These are phyloP conservation scores for Macropis europaea DNA, from an alignment of 2,888 invertebrate genomes.

Conservation along the genomic window DNA sequence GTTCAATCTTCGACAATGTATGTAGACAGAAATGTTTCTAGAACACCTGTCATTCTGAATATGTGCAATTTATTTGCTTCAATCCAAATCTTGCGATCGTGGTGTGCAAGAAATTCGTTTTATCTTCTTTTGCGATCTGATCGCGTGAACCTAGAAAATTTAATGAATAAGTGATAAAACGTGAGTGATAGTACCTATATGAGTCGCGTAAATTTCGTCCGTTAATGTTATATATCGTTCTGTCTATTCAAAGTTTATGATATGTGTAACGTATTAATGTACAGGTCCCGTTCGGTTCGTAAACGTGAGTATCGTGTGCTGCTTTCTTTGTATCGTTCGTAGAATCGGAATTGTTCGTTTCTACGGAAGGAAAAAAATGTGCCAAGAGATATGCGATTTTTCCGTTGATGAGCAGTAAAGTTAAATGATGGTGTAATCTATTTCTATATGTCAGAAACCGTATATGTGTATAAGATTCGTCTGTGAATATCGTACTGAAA, in stretches of 20 bases:
- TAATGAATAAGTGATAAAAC: slow-evolving; percentile 35
- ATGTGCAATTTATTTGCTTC: neutral
- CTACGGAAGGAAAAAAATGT: slow-evolving; percentile 46
- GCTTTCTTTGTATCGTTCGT: slow-evolving; percentile 48
- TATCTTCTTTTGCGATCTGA: neutral
- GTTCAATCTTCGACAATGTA: neutral
- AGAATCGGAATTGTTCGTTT: slow-evolving; percentile 30
- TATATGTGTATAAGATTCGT: slow-evolving; percentile 39
- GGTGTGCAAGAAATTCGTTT: neutral
- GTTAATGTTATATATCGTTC: slow-evolving; percentile 57
- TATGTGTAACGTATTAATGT: slow-evolving; percentile 46
- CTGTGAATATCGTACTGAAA: slow-evolving; percentile 47
- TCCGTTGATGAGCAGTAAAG: slow-evolving; percentile 23
- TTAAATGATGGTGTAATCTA: slow-evolving; percentile 42
- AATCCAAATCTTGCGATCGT: slow-evolving; percentile 49
- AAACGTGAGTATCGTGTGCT: slow-evolving; percentile 33
- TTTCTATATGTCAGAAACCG: slow-evolving; percentile 49
- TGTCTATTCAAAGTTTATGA: slow-evolving; percentile 64
- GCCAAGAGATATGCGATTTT: slow-evolving; percentile 56
- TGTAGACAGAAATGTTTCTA: neutral
- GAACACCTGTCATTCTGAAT: neutral
- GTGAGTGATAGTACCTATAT: slow-evolving; percentile 37
- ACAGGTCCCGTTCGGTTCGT: slow-evolving; percentile 39
- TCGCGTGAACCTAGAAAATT: slow-evolving; percentile 1
- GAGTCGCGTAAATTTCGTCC: slow-evolving; percentile 42